These are phyloP conservation scores for Ochropacha duplaris DNA, from an alignment of 2,888 invertebrate species.

Conservation along the genomic window DNA sequence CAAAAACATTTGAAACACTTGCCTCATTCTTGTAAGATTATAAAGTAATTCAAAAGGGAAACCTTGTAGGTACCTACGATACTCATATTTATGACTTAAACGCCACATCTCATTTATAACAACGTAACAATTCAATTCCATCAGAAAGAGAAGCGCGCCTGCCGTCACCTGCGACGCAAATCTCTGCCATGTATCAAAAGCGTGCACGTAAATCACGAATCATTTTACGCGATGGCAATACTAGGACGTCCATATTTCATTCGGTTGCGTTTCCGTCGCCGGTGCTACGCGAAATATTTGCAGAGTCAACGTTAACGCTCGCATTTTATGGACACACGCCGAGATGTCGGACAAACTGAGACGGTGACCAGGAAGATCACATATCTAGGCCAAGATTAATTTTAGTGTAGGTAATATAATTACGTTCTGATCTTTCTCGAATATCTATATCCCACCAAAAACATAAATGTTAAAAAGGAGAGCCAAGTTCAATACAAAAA, in stretches of 20 bases:
- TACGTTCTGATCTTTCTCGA: no score
- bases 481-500: no score
- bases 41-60: not conserved
- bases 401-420: no score
- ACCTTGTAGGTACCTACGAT: not conserved
- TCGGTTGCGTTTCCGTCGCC: constrained; percentile 48
- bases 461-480: no score
- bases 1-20: constrained; percentile 1
- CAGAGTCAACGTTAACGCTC: constrained; percentile 45
- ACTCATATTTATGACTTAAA: constrained; percentile 12
- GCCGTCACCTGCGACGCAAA: constrained; percentile 58
- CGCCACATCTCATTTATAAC: constrained; percentile 30
- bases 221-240: constrained; percentile 64
- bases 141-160: constrained; percentile 40
- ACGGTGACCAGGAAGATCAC: constrained; percentile 22
- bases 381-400: not conserved
- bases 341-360: constrained; percentile 24
- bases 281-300: constrained; percentile 58
- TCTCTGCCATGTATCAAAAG: constrained; percentile 63
- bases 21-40: constrained; percentile 2
- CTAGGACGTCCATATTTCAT: constrained; percentile 62
- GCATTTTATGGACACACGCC: constrained; percentile 30
- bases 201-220: constrained; percentile 66
- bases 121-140: constrained; percentile 57
- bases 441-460: no score